These are phyloP conservation scores for Calycopis cecrops DNA, from an alignment of 1,140 invertebrate genomes.

Conservation along the genomic window DNA sequence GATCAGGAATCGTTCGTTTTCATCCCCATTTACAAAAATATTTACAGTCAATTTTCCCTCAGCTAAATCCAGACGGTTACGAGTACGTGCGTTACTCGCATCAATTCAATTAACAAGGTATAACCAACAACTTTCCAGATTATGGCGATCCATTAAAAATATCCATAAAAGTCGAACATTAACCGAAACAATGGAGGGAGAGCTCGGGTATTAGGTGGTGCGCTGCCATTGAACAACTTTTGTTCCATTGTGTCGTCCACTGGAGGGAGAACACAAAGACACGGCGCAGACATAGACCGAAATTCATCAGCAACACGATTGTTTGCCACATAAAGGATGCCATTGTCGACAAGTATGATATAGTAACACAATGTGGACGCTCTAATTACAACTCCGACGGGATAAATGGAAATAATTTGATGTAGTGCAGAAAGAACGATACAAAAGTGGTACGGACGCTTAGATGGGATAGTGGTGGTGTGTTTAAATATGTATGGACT, in stretches of 20 bases:
- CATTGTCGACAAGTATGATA: constrained; percentile 72
- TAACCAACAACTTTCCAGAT: constrained; percentile 64
- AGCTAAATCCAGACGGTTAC: too few species aligned
- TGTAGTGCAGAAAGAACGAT: neutral
- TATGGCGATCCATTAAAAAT: constrained; percentile 72
- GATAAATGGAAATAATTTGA: neutral
- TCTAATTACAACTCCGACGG: constrained; percentile 52
- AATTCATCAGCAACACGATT: constrained; percentile 73
- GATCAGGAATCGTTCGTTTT: too few species aligned
- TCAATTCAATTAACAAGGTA: constrained; percentile 39
- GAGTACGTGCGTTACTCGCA: too few species aligned
- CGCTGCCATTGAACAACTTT: constrained; percentile 69
- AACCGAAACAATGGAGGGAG: constrained; percentile 67
- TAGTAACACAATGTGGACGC: constrained; percentile 66
- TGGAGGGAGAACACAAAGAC: constrained; percentile 67
- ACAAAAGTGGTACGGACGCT: too few species aligned
- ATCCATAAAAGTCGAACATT: constrained; percentile 74
- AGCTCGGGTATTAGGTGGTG: constrained; percentile 69
- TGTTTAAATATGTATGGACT: too few species aligned
- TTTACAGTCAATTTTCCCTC: too few species aligned
- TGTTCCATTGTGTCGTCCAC: constrained; percentile 71
- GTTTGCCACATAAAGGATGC: constrained; percentile 71
- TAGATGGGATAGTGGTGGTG: too few species aligned
- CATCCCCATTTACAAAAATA: too few species aligned
- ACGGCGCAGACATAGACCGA: constrained; percentile 69